Conservation (phyloP, 1,140 invertebrate genomes). For the Drosophila sucinea region DNA sequence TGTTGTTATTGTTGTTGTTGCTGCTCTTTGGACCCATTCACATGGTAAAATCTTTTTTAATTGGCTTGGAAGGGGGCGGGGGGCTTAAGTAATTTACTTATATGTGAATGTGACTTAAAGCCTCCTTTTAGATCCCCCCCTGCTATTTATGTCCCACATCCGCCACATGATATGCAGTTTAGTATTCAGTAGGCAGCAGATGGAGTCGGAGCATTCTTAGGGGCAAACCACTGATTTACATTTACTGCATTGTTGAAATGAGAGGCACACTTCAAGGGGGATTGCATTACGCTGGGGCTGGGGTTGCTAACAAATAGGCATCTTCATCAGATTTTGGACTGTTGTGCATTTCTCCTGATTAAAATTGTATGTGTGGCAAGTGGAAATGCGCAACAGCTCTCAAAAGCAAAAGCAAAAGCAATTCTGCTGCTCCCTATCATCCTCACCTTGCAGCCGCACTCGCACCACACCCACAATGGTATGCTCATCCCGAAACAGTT, state of each 20-base stretch:
- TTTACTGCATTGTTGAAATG: constrained; percentile 7
- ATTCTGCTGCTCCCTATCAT: not conserved
- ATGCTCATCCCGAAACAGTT: not conserved
- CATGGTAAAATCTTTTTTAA: constrained; percentile 8
- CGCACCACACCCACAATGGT: no score
- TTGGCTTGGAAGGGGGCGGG: not conserved
- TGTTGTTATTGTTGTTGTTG: not conserved
- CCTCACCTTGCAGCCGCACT: no score
- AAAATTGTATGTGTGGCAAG: constrained; percentile 56
- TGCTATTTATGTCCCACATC: no score
- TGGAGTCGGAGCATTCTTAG: not conserved
- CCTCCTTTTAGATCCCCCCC: not conserved
- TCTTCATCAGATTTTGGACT: constrained; percentile 37
- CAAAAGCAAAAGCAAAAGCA: constrained; percentile 31
- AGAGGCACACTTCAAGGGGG: constrained; percentile 27
- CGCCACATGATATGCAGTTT: no score
- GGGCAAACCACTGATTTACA: constrained; percentile 3
- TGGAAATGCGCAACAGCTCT: constrained; percentile 34
- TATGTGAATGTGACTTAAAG: not conserved
- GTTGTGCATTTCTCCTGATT: constrained; percentile 57
- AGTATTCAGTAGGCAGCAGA: no score
- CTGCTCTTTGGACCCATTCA: not conserved
- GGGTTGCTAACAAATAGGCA: not conserved
- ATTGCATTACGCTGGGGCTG: not conserved
- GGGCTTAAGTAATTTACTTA: constrained; percentile 9